Base-by-base conservation (phyloP, 1,140 invertebrate genomes). In the Ips nitidus region DNA sequence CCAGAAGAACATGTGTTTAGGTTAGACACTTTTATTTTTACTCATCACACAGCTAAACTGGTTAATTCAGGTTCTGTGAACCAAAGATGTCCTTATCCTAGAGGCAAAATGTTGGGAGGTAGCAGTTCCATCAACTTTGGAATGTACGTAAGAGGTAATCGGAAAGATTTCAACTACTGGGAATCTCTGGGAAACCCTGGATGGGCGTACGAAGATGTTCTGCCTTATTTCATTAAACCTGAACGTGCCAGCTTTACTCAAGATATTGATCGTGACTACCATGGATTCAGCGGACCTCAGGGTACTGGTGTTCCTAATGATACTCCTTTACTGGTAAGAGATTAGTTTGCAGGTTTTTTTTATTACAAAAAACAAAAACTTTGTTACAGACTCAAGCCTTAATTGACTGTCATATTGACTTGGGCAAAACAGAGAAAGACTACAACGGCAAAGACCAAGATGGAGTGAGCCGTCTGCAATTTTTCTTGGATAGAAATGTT, bases 121-220 rank as follows among this genome's bases (percentile, higher is more conserved):
- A 86, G 88, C 1, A 91, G 89, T 37, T 87, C 91, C 2, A 86
- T 96, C 36, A 95, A 96, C 77, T 92, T 89, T 60, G 94, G 95
- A 91, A 89, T 94, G 22, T 95, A 95, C 78, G 89, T 93, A 1
- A 83, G 94, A 45, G 94, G 94, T 1, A 88, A 93, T 81, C 84
- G 83, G 1, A 66, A 75, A 41, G 86, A 88, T 70, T 88, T 83
- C 65, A 83, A 88, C 62, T 79, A 80, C 55, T 94, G 93, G 92
- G 86, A 85, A 52, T 64, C 74, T 74, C 71, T 87, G 75, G 91
- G 92, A 1, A 94, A 94, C 71, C 45, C 69, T 7, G 75, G 73
- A 38, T 76, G 75, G 75, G 65, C 65, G 0, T 76, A 75, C 42
- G 2, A 71, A 36, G 73, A 76, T 7, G 68, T 76, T 1, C 42